Conservation (phyloP, 2,888 invertebrate genomes). For the Pegoplata infirma region DNA sequence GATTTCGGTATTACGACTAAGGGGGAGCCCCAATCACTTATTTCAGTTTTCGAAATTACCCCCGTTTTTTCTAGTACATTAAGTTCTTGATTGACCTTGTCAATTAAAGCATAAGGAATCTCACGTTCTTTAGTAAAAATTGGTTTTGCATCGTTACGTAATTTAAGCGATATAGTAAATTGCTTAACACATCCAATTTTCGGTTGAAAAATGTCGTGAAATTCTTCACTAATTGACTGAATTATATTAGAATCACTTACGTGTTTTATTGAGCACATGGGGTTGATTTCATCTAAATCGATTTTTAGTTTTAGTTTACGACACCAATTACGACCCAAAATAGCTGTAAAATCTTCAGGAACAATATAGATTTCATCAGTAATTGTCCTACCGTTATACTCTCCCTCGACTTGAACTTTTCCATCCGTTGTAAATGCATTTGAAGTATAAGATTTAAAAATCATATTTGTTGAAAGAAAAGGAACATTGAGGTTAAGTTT, state of each 20-base stretch:
- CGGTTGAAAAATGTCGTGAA: conserved; percentile 18
- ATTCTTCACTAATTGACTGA: background rate
- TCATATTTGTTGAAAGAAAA: conserved; percentile 1
- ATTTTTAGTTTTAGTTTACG: conserved; percentile 19
- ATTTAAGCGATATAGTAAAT: conserved; percentile 24
- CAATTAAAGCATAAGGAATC: conserved; percentile 28
- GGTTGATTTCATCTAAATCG: conserved; percentile 25
- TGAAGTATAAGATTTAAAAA: conserved; percentile 37
- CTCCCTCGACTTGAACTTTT: conserved; percentile 35
- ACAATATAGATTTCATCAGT: conserved; percentile 43
- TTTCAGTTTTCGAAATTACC: conserved; percentile 31
- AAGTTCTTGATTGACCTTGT: conserved; percentile 36
- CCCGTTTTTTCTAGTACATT: conserved; percentile 21
- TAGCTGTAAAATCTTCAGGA: conserved; percentile 42
- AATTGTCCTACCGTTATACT: conserved; percentile 19
- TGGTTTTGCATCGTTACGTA: conserved; percentile 28
- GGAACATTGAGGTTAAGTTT: conserved; percentile 16
- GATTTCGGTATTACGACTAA: too few relatives aligned
- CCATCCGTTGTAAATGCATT: conserved; percentile 34
- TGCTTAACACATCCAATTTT: conserved; percentile 37
- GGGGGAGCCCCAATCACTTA: conserved; percentile 20
- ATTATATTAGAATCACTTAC: background rate
- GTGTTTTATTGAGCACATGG: background rate
- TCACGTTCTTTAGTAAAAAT: conserved; percentile 42
- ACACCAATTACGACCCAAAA: conserved; percentile 44